Percentiles rank a stretch among this genome's conserved stretches.
phyloP scores from a whole-genome alignment of 2,113 vertebrate genomes.

The Aythya baeri region DNA sequence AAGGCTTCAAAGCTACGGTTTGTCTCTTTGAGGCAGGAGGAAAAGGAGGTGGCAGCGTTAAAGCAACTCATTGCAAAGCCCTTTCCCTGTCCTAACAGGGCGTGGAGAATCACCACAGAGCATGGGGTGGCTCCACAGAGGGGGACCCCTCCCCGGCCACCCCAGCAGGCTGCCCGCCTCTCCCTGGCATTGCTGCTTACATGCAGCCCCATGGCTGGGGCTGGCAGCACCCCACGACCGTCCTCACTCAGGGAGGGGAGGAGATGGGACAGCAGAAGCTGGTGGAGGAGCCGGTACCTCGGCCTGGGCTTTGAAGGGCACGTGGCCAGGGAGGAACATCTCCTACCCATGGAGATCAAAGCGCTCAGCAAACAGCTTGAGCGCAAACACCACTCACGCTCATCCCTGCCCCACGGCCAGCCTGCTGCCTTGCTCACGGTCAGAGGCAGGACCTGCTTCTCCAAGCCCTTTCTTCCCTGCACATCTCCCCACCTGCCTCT shows the following conservation, averaged over 20 bases:
- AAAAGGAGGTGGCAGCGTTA: background rate
- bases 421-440: accelerated
- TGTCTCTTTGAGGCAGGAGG: constrained; percentile 29
- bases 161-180: no score
- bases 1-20: constrained; percentile 52
- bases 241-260: background rate
- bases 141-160: background rate
- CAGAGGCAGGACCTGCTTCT: background rate
- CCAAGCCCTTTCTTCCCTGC: background rate
- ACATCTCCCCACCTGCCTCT: background rate
- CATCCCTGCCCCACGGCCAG: background rate
- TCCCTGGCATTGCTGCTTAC: no score
- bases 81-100: background rate
- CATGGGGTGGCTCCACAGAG: background rate
- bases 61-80: background rate
- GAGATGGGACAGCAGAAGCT: background rate
- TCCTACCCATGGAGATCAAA: background rate
- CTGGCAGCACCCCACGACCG: background rate
- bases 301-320: background rate
- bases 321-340: background rate
- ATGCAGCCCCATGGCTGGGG: background rate
- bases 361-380: background rate
- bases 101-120: background rate
- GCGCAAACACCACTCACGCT: accelerated
- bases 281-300: background rate